phyloP scores from a whole-genome alignment of 2,797 vertebrate species.

The Fistularia tabacaria region DNA sequence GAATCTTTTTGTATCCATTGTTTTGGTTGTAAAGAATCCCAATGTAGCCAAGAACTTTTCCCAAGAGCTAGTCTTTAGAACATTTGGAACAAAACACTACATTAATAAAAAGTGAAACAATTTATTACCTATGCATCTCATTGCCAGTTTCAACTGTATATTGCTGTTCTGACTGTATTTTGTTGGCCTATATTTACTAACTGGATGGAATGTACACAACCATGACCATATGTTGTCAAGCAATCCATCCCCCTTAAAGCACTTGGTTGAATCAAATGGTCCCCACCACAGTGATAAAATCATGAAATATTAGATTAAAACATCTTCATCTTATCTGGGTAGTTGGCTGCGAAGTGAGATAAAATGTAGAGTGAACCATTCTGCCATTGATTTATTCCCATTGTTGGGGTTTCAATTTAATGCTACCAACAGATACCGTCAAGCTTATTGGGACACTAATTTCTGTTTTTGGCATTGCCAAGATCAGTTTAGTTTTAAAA shows the following conservation, averaged over 20 bases:
- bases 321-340: conserved; percentile 47
- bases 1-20: too few species aligned
- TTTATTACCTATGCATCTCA: too few species aligned
- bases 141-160: not conserved
- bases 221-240: conserved; percentile 28
- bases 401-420: conserved; percentile 47
- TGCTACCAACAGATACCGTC: conserved; percentile 37
- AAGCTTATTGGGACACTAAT: conserved; percentile 42
- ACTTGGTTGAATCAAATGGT: conserved; percentile 45
- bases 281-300: conserved; percentile 46
- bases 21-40: too few species aligned
- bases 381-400: conserved; percentile 50
- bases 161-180: not conserved
- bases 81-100: too few species aligned
- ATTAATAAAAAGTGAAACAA: too few species aligned
- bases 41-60: too few species aligned
- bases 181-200: conserved; percentile 37
- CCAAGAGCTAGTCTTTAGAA: too few species aligned
- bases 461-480: conserved; percentile 41
- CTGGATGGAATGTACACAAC: conserved; percentile 22
- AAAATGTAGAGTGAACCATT: conserved; percentile 53
- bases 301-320: conserved; percentile 60
- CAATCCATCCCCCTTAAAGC: conserved; percentile 36
- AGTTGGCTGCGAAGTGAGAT: conserved; percentile 39
- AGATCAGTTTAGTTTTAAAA: conserved; percentile 1